phyloP scores from a whole-genome alignment of 2,888 invertebrate species.

The Megamerina dolium region DNA sequence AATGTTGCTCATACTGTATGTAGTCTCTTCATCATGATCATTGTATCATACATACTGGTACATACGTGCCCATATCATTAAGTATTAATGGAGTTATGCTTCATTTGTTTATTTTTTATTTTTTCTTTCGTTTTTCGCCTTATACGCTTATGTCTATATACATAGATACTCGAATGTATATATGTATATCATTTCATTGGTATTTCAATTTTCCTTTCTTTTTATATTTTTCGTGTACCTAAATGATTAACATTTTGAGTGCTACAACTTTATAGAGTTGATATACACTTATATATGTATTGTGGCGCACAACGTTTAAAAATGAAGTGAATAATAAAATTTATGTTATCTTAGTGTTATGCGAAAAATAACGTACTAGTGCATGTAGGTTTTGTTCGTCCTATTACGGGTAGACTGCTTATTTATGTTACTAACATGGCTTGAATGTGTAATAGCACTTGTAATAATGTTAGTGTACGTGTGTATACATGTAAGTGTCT shows the following conservation, averaged over 20 bases:
- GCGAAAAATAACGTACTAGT: background rate
- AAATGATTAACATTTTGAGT: slow-evolving; percentile 13
- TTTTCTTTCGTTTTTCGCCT: background rate
- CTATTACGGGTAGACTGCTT: too few species aligned
- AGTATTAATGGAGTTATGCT: background rate
- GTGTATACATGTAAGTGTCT: too few species aligned
- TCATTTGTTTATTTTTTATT: background rate
- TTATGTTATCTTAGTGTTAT: background rate
- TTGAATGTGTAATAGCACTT: too few species aligned
- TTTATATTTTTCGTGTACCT: background rate
- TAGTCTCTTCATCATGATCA: too few species aligned
- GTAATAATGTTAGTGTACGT: too few species aligned
- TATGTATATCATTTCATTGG: background rate
- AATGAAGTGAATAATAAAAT: background rate
- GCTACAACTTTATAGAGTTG: slow-evolving; percentile 8
- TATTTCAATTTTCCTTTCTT: background rate
- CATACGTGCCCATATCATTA: background rate
- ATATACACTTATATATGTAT: too few species aligned
- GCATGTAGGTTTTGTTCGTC: too few species aligned
- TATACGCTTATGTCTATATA: background rate
- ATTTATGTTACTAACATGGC: too few species aligned
- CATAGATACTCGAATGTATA: background rate
- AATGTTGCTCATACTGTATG: background rate
- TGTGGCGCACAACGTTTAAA: background rate
- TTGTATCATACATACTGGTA: background rate